Base-by-base conservation (phyloP, 2,888 invertebrate genomes). In the Chironomus riparius region DNA sequence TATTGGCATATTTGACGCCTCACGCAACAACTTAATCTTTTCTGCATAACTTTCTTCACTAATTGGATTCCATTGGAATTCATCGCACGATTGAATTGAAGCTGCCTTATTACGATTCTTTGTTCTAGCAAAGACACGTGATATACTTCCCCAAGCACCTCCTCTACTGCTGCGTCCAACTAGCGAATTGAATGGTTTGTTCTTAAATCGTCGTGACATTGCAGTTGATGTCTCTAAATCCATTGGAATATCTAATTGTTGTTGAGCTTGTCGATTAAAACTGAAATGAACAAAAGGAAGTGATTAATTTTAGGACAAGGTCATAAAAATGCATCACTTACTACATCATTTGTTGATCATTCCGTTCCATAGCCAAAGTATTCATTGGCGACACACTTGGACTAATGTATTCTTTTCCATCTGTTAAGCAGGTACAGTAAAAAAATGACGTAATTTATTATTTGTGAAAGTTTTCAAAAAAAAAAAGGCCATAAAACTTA, bases 61-160 rank as follows among this genome's bases (percentile, higher is more conserved):
- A 0, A 84, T 79, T 0, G 85, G 82, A 78, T 82, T 84, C 84
- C 84, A 84, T 15, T 77, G 78, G 22, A 82, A 84, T 76, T 84
- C 85, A 48, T 80, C 47, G n/a, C 56, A 56, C 7, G 71, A 73
- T 47, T 73, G 76, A 79, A 78, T 10, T 65, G 47, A 22, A 47
- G 21, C 62, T 68, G 88, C 86, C 81, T 93, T 91, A 82, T 91
- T 92, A 83, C 94, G 90, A 83, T 94, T 93, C 70, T 94, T 87
- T 78, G 92, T 92, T 76, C 95, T 86, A 0, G 95, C 93, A 81
- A 95, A 95, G 47, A 95, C 95, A 78, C 95, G 87, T 0, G 94
- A 94, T 83, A 95, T 95, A 80, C 94, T 94, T 74, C 95, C 95
- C 95, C 95, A 95, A 21, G 89, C 88, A 10, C 91, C 91, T 15